Evolutionary conservation across 2,888 invertebrate species (phyloP).

Genomic region (Hemithea aestivaria): DNA sequence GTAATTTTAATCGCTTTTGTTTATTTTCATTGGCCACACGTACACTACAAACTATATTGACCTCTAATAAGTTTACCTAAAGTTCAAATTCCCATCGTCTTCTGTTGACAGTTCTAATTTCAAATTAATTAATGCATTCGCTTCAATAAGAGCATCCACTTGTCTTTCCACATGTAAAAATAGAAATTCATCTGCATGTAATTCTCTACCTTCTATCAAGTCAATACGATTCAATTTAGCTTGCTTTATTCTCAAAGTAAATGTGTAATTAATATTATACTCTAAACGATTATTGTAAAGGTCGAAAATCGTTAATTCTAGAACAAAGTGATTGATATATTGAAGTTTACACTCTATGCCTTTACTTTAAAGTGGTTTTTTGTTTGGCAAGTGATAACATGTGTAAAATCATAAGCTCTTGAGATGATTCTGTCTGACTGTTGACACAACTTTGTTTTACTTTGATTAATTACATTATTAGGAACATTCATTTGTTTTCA

Average conservation of each 20-base stretch:
- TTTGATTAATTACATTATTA: no score
- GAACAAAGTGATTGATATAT: conserved; percentile 9
- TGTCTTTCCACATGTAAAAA: conserved; percentile 33
- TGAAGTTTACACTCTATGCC: conserved; percentile 4
- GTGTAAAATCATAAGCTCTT: conserved; percentile 22
- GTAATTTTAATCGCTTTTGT: conserved; percentile 19
- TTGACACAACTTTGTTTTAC: no score
- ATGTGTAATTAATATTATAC: conserved; percentile 16
- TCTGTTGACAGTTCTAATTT: conserved; percentile 31
- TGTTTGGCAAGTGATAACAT: conserved; percentile 11
- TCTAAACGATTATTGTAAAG: conserved; percentile 18
- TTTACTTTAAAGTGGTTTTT: conserved; percentile 7
- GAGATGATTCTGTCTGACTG: no score
- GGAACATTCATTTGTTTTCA: no score
- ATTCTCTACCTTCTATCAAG: not conserved
- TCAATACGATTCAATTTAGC: conserved; percentile 7
- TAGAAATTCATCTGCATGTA: conserved; percentile 2
- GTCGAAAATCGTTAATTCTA: conserved; percentile 20
- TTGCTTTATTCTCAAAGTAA: not conserved
- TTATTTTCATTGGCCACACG: conserved; percentile 21
- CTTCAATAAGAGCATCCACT: conserved; percentile 42
- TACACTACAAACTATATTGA: conserved; percentile 12
- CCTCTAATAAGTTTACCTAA: conserved; percentile 4
- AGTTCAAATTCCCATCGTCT: conserved; percentile 12
- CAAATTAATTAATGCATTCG: conserved; percentile 42